These are phyloP conservation scores for Trachelus stipa DNA, from an alignment of 2,888 invertebrate species.

Conservation along the genomic window DNA sequence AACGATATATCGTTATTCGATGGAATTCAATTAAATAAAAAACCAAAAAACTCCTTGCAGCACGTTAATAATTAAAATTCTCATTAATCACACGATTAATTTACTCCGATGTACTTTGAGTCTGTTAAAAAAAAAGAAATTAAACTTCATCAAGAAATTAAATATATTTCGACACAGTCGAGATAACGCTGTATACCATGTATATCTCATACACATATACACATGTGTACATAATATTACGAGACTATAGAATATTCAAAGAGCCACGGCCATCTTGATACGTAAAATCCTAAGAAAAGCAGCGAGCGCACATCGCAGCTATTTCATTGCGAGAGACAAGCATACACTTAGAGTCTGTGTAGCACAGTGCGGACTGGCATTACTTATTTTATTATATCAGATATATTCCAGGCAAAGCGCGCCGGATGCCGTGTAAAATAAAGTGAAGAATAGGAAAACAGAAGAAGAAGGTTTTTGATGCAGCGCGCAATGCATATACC, in stretches of 20 bases:
- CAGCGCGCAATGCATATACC: slow-evolving; percentile 1
- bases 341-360: not conserved
- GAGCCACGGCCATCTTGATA: not conserved
- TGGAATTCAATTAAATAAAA: not conserved
- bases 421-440: slow-evolving; percentile 23
- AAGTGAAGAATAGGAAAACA: slow-evolving; percentile 17
- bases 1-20: not conserved
- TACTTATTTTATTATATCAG: slow-evolving; percentile 49
- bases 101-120: not conserved
- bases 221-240: not conserved
- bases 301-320: slow-evolving; percentile 12
- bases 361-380: slow-evolving; percentile 24
- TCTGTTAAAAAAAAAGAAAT: not conserved
- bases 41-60: not conserved
- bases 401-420: slow-evolving; percentile 31
- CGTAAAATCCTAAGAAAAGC: slow-evolving; percentile 27
- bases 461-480: not conserved
- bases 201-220: too few species aligned
- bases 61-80: not conserved
- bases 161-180: not conserved
- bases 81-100: not conserved
- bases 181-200: not conserved
- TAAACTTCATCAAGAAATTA: not conserved
- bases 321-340: slow-evolving; percentile 8
- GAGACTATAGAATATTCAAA: not conserved